Conservation (phyloP, 2,888 invertebrate species). For the Dryadula phaetusa region DNA sequence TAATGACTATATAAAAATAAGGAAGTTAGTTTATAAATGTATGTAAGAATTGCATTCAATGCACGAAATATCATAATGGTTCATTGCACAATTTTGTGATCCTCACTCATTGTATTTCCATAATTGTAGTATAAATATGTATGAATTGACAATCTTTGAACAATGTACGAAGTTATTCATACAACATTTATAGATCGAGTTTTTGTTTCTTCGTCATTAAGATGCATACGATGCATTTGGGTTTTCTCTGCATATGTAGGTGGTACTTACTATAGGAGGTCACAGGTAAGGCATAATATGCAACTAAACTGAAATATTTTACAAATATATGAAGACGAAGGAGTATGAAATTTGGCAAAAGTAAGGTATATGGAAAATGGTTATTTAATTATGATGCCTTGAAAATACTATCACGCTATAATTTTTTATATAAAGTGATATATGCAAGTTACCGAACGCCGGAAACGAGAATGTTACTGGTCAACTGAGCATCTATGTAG, state of each 20-base stretch:
- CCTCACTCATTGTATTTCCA: constrained; percentile 76
- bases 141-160: constrained; percentile 69
- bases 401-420: too few species aligned
- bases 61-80: constrained; percentile 39
- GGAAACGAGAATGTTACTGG: too few species aligned
- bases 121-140: constrained; percentile 79
- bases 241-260: constrained; percentile 42
- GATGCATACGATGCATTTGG: constrained; percentile 59
- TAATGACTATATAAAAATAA: constrained; percentile 5
- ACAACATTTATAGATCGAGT: constrained; percentile 62
- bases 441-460: too few species aligned
- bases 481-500: too few species aligned
- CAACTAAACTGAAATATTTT: too few species aligned
- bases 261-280: constrained; percentile 35
- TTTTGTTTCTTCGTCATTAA: constrained; percentile 73
- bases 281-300: constrained; percentile 3
- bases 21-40: constrained; percentile 28
- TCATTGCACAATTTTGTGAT: constrained; percentile 66
- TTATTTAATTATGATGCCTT: too few species aligned
- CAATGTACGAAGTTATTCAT: constrained; percentile 69
- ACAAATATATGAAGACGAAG: too few species aligned
- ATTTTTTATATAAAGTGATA: too few species aligned
- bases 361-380: too few species aligned
- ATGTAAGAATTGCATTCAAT: constrained; percentile 38
- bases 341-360: too few species aligned